Evolutionary conservation across 2,797 vertebrate genomes (phyloP).

Genomic region (Picus viridis): DNA sequence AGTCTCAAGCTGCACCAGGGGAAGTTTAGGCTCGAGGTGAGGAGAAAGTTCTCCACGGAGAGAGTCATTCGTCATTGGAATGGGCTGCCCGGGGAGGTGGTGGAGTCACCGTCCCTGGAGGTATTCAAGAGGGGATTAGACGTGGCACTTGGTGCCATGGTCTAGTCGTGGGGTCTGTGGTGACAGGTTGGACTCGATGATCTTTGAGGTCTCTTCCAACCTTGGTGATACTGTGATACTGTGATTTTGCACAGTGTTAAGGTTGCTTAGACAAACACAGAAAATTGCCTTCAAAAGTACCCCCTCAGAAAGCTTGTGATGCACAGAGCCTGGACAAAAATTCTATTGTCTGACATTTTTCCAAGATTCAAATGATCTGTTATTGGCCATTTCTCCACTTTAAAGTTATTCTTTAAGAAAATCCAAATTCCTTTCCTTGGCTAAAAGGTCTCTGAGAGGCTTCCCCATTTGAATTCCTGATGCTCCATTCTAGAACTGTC

Average conservation of each 20-base stretch:
- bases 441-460: not conserved
- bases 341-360: not conserved
- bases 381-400: not conserved
- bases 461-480: constrained; percentile 4
- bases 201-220: no score
- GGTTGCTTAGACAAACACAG: not conserved
- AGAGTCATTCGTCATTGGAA: no score
- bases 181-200: no score
- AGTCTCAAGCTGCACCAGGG: no score
- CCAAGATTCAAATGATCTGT: not conserved
- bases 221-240: no score
- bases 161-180: no score
- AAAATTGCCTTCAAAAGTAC: not conserved
- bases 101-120: no score
- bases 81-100: no score
- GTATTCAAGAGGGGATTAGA: no score
- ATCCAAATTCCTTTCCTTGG: constrained; percentile 8
- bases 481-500: constrained; percentile 10
- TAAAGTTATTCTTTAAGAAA: constrained; percentile 36
- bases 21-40: no score
- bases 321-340: not conserved
- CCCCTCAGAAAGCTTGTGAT: not conserved
- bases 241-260: not conserved
- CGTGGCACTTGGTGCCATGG: no score
- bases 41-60: no score